Conservation (phyloP, 2,797 vertebrate genomes). For the Hozukius guyotensis region DNA sequence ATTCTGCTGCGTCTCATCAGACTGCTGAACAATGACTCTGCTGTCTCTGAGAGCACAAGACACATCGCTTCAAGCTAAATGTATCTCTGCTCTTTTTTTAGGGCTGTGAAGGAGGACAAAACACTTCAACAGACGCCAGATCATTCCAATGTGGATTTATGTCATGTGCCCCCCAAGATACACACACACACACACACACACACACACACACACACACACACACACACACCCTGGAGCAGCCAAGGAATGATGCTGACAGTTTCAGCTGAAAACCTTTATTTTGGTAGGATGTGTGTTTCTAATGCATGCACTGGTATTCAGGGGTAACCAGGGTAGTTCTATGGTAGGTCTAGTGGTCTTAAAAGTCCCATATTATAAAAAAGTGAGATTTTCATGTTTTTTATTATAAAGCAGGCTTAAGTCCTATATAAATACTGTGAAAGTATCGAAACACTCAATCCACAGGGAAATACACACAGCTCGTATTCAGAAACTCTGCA, state of each 20-base stretch:
- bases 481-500: too few relatives aligned
- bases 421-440: too few relatives aligned
- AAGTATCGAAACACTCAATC: too few relatives aligned
- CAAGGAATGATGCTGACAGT: neutral
- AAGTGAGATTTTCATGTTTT: too few relatives aligned
- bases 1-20: neutral
- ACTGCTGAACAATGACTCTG: slow-evolving; percentile 4
- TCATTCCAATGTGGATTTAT: slow-evolving; percentile 12
- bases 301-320: neutral
- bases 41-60: slow-evolving; percentile 41
- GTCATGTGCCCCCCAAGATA: slow-evolving; percentile 21
- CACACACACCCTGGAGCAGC: neutral
- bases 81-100: slow-evolving; percentile 39
- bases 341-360: neutral
- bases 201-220: neutral
- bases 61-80: neutral
- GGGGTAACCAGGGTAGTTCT: neutral
- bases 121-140: slow-evolving; percentile 7
- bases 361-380: too few relatives aligned
- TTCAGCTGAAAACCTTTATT: neutral
- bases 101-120: neutral
- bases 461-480: too few relatives aligned
- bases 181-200: neutral
- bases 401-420: too few relatives aligned
- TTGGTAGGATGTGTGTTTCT: neutral